Percentiles rank a stretch among this genome's conserved stretches.
Evolutionary conservation across 2,888 invertebrate genomes (phyloP).

Genomic region (Falcaria lacertinaria): DNA sequence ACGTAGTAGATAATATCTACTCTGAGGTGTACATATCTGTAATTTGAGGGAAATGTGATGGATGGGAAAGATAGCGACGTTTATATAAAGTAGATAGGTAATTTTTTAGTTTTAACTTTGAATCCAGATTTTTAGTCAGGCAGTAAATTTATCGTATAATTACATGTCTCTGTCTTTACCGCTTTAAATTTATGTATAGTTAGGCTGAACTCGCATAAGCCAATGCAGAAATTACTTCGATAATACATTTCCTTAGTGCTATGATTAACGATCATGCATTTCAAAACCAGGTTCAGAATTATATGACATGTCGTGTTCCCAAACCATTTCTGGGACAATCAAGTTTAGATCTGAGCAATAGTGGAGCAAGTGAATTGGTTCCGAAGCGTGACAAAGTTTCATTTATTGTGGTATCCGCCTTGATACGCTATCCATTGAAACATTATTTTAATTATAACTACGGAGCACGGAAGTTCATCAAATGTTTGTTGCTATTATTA

Average conservation of each 20-base stretch:
- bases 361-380: neutral
- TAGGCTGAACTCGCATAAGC: neutral
- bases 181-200: too few species aligned
- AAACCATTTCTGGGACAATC: neutral
- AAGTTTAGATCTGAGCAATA: neutral
- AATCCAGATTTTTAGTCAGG: too few species aligned
- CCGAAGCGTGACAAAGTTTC: neutral
- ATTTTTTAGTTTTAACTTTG: too few species aligned
- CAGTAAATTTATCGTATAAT: too few species aligned
- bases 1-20: too few species aligned
- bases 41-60: too few species aligned
- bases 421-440: neutral
- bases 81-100: too few species aligned
- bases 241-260: neutral
- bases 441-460: neutral
- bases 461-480: neutral
- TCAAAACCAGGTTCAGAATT: neutral
- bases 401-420: neutral
- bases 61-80: too few species aligned
- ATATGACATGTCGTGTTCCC: constrained; percentile 1
- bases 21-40: too few species aligned
- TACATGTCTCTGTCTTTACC: too few species aligned
- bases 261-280: neutral
- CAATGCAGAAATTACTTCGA: neutral
- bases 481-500: neutral